phyloP scores from a whole-genome alignment of 2,113 vertebrate species.

The Bungarus multicinctus region DNA sequence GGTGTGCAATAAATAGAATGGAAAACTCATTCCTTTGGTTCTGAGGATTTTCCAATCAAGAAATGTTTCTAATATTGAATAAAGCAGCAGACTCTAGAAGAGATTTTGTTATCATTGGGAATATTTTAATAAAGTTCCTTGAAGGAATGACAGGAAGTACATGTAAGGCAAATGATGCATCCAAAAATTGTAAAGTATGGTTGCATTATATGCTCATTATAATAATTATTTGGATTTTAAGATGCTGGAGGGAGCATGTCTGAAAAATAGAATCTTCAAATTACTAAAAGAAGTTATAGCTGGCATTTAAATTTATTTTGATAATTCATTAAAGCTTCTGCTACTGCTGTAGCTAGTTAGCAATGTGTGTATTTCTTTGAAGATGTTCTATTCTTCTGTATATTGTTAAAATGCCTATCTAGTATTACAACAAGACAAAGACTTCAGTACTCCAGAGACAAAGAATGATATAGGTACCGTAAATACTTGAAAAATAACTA shows the following conservation, averaged over 20 bases:
- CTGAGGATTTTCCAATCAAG: not conserved
- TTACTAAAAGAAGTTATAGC: not conserved
- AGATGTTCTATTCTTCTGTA: not conserved
- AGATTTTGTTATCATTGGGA: not conserved
- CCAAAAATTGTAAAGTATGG: not conserved
- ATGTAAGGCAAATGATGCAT: not conserved
- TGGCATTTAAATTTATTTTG: not conserved
- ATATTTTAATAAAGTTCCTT: not conserved
- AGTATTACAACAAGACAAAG: not conserved
- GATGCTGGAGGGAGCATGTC: not conserved
- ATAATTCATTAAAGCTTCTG: not conserved
- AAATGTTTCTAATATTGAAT: not conserved
- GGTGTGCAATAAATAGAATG: not conserved
- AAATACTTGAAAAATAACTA: not conserved
- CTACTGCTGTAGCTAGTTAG: not conserved
- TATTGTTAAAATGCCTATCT: not conserved
- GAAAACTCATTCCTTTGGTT: not conserved
- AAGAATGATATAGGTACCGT: not conserved
- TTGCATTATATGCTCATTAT: not conserved
- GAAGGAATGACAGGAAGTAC: not conserved
- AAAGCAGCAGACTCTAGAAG: not conserved
- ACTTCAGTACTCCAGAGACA: not conserved
- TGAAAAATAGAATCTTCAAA: not conserved
- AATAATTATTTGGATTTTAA: not conserved
- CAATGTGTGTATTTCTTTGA: not conserved